Percentiles rank a stretch among this genome's conserved stretches.
These are phyloP conservation scores for Panthera tigris DNA, from an alignment of 2,113 vertebrate species.

Conservation along the genomic window DNA sequence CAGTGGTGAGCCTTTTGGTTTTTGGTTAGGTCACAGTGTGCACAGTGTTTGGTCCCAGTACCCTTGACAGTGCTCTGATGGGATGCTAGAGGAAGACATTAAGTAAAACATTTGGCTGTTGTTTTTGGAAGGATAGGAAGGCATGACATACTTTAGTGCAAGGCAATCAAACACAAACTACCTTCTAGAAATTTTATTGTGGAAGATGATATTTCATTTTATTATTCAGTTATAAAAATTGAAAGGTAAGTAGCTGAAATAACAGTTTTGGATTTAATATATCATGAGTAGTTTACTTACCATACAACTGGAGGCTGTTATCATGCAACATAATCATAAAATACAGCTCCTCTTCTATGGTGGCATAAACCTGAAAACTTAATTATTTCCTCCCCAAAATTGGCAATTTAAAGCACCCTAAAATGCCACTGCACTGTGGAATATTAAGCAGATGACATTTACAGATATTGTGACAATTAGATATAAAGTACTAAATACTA, in stretches of 20 bases:
- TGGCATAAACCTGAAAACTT: conserved; percentile 2
- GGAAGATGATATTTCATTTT: conserved; percentile 23
- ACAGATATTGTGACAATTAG: background rate
- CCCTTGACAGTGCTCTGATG: background rate
- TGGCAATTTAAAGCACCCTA: conserved; percentile 1
- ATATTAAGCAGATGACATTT: background rate
- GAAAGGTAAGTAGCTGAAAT: conserved; percentile 27
- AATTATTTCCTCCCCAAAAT: conserved; percentile 12
- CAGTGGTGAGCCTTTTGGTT: background rate
- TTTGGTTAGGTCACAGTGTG: background rate
- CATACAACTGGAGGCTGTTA: background rate
- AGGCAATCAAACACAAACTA: background rate
- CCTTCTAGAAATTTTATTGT: conserved; percentile 44
- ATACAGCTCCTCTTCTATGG: background rate
- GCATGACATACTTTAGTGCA: background rate
- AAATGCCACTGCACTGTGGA: background rate
- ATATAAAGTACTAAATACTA: background rate
- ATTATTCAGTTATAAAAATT: background rate
- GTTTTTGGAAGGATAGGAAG: background rate
- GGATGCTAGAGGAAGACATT: background rate
- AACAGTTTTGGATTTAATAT: conserved; percentile 10
- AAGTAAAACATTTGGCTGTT: background rate
- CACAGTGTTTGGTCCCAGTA: background rate
- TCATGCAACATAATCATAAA: background rate
- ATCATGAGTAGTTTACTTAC: background rate